Base-by-base conservation (phyloP, 2,888 invertebrate species). In the Cryptus armator region DNA sequence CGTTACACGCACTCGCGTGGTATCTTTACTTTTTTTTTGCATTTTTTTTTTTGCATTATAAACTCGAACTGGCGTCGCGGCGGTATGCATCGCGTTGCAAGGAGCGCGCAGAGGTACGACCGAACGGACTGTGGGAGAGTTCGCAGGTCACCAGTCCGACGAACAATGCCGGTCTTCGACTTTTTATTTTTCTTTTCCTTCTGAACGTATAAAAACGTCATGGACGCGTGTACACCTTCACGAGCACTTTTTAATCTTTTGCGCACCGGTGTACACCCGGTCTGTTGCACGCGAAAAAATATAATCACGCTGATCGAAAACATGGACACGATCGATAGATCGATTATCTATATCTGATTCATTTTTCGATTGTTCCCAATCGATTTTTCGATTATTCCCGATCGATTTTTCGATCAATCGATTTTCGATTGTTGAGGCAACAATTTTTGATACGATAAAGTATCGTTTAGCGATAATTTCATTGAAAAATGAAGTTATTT, bases 141-240 rank as follows among this genome's bases (percentile, higher is more conserved):
- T 92, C 92, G 90, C 91, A 91, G 92, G 92, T 92, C 92, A 92
- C 89, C 90, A 88, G 91, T 90, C 87, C 89, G 82, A 85, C 88
- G 90, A 92, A 92, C 92, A 92, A 92, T 92, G 88, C 89, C 37
- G 37, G 87, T 86, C 68, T 62, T 46, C 37, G 14, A 66, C 88
- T 87, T 90, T 91, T 91, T 88, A 87, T 46, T 29, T 59, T 71
- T 64, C 43, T 24, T 64, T 75, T 10, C 16, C 32, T 29, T 48
- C 19, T 9, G 37, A 37, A 29, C 46, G 10, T 44, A 16, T 29
- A 24, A 89, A 87, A 86, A 83, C 85, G 86, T 71, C 88, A 87
- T 85, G 85, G 88, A 87, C 87, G 87, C 86, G 85, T 86, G 81
- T 75, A 86, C 83, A 86, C 87, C 76, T 46, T 19, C 68, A n/a